phyloP scores from a whole-genome alignment of 2,888 invertebrate species.

The Sussaba pulchella region DNA sequence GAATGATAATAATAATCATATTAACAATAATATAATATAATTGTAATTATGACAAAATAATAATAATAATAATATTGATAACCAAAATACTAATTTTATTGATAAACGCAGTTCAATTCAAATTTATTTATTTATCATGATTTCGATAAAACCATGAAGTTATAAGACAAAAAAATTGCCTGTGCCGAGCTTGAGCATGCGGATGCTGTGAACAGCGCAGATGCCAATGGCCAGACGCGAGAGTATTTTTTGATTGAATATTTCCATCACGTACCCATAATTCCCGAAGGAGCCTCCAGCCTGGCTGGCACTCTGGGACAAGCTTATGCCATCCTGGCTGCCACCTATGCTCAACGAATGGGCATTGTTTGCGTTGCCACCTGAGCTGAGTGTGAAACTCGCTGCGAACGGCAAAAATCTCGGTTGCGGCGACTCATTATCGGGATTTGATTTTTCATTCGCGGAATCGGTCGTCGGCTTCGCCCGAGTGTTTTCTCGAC shows the following conservation, averaged over 20 bases:
- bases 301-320: slow-evolving; percentile 78
- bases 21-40: too few relatives aligned
- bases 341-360: slow-evolving; percentile 78
- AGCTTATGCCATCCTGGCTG: slow-evolving; percentile 76
- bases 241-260: slow-evolving; percentile 14
- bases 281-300: slow-evolving; percentile 67
- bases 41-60: too few relatives aligned
- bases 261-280: slow-evolving; percentile 69
- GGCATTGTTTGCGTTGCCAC: slow-evolving; percentile 72
- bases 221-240: too few relatives aligned
- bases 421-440: slow-evolving; percentile 71
- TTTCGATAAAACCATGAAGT: too few relatives aligned
- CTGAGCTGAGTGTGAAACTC: slow-evolving; percentile 77
- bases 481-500: slow-evolving; percentile 76
- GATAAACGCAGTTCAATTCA: too few relatives aligned
- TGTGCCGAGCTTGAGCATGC: too few relatives aligned
- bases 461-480: slow-evolving; percentile 71
- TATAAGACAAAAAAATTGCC: too few relatives aligned
- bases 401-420: slow-evolving; percentile 80
- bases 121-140: too few relatives aligned
- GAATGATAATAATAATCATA: neutral
- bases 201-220: too few relatives aligned
- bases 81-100: too few relatives aligned
- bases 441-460: slow-evolving; percentile 52
- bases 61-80: too few relatives aligned